Conservation (phyloP, 2,113 vertebrate genomes). For the Rhombomys opimus region DNA sequence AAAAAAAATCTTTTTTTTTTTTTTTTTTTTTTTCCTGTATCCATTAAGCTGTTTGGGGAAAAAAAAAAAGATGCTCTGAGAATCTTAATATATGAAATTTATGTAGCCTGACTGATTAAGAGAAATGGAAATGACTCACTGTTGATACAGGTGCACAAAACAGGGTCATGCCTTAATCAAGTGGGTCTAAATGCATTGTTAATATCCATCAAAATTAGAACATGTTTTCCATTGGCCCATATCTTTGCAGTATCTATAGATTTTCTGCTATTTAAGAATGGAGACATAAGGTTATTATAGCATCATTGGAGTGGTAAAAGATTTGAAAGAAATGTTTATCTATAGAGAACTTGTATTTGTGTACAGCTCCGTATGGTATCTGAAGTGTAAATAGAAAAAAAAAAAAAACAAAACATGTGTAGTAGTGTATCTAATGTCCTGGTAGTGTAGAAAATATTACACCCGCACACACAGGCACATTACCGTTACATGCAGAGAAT, state of each 20-base stretch:
- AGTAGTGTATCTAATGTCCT: neutral
- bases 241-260: conserved; percentile 24
- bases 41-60: neutral
- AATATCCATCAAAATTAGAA: neutral
- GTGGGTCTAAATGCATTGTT: neutral
- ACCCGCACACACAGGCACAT: neutral
- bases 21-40: neutral
- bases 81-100: conserved; percentile 11
- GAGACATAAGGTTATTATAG: conserved; percentile 2
- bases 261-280: conserved; percentile 40
- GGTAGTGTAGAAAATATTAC: conserved; percentile 15
- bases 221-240: neutral
- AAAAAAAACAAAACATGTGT: neutral
- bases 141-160: neutral
- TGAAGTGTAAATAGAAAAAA: conserved; percentile 34
- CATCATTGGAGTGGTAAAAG: conserved; percentile 16
- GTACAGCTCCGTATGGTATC: neutral
- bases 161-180: neutral
- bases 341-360: conserved; percentile 14
- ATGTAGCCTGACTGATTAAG: neutral
- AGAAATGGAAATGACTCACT: conserved; percentile 20
- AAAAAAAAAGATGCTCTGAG: neutral
- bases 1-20: no score
- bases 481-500: neutral
- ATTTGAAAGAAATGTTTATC: conserved; percentile 2